These are phyloP conservation scores for Endotricha flammealis DNA, from an alignment of 2,888 invertebrate species.

Conservation along the genomic window DNA sequence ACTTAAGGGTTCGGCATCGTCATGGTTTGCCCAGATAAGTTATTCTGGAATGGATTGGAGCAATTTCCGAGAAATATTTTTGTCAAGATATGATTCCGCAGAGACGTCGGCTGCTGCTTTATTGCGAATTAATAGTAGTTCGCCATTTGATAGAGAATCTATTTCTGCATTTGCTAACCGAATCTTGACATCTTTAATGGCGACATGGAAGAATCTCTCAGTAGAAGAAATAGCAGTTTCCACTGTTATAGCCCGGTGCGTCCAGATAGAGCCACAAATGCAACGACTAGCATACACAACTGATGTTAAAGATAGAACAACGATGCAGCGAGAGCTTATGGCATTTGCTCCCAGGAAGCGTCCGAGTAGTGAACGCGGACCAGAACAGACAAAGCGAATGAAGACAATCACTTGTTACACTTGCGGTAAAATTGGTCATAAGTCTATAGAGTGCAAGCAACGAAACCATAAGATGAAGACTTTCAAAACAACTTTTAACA, in stretches of 20 bases:
- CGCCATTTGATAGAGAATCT: background rate
- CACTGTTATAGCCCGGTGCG: background rate
- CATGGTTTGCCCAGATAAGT: conserved; percentile 1
- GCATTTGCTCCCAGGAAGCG: background rate
- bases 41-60: conserved; percentile 1
- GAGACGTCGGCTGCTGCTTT: background rate
- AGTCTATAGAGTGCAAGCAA: too few species aligned
- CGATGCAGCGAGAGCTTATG: conserved; percentile 1
- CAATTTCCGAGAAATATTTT: background rate
- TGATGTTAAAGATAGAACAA: background rate
- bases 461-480: too few species aligned
- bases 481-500: too few species aligned
- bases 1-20: background rate
- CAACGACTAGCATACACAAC: background rate
- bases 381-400: too few species aligned
- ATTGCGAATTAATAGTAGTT: background rate
- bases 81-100: background rate
- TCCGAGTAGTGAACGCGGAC: too few species aligned
- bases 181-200: background rate
- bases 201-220: background rate
- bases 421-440: too few species aligned
- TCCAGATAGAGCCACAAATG: background rate
- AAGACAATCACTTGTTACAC: too few species aligned
- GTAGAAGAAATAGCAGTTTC: background rate
- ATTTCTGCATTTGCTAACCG: conserved; percentile 1